These are phyloP conservation scores for Prunella fulvescens DNA, from an alignment of 2,113 vertebrate genomes.

Conservation along the genomic window DNA sequence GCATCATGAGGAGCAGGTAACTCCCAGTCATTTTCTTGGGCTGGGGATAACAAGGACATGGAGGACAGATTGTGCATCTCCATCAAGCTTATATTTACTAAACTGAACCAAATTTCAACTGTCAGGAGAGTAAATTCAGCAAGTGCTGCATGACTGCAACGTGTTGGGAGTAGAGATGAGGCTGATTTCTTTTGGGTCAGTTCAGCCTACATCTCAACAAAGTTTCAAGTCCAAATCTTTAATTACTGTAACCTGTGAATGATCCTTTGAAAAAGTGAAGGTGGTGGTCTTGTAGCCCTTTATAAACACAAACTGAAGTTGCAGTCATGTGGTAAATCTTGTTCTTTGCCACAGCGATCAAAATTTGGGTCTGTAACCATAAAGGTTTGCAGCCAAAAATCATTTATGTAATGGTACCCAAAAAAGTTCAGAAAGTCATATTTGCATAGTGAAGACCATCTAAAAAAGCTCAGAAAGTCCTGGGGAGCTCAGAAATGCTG, in stretches of 20 bases:
- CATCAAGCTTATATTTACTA: background rate
- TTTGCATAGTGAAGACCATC: background rate
- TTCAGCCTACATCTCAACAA: background rate
- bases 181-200: background rate
- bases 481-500: background rate
- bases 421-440: background rate
- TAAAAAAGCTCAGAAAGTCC: background rate
- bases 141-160: background rate
- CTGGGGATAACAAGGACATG: fast-evolving
- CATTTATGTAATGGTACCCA: background rate
- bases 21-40: background rate
- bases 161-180: background rate
- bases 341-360: background rate
- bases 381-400: background rate
- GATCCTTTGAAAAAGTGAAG: background rate
- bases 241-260: background rate
- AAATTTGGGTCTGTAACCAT: background rate
- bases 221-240: background rate
- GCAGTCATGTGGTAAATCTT: fast-evolving
- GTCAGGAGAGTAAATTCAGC: background rate
- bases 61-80: background rate
- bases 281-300: background rate
- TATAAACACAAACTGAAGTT: background rate
- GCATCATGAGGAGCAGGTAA: background rate
- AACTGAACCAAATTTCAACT: background rate